Base-by-base conservation (phyloP, 2,797 vertebrate species). In the Zalophus californianus region DNA sequence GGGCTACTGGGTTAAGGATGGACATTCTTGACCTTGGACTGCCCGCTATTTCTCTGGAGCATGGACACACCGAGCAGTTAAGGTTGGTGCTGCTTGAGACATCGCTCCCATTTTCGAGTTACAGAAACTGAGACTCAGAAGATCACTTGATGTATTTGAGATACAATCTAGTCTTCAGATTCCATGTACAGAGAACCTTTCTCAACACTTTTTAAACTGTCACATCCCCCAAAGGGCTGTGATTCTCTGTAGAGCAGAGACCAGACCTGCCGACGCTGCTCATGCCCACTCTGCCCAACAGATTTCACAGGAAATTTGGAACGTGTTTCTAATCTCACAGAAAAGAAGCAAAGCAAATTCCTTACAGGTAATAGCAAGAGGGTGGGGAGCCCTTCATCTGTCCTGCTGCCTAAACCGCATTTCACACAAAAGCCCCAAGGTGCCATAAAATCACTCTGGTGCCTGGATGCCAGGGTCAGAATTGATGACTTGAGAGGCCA, bases 341-440 rank as follows among this genome's bases (percentile, higher is more conserved):
- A 86, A 95, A 78, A 95, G 85, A 96, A 90, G 92, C 60, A 95
- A 91, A 95, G 58, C 84, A 93, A 72, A 94, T 86, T 90, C 79
- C 52, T 79, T 80, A 83, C 77, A 72, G 60, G 48, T 95, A 77
- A 93, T 50, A 70, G 77, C n/a, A 78, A 73, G 48, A 82, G 38
- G 73, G 27, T 44, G 16, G 79, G 52, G 58, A 50, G 79, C 92
- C 77, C 70, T 95, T 95, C 56, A 60, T 32, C 48, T 75, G 35
- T 73, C 27, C 64, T 4, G 25, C 56, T 4, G 7, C 88, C 32
- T 92, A 50, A 86, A 85, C 78, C 56, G 73, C 77, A 10, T 85
- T 94, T 94, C 90, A 87, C 44, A 48, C 73, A 66, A 83, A 90
- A 92, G 64, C 77, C 95, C 87, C 87, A 85, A 75, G 60, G 80